Evolutionary conservation across 2,797 vertebrate genomes (phyloP).

Genomic region (Characodon lateralis): DNA sequence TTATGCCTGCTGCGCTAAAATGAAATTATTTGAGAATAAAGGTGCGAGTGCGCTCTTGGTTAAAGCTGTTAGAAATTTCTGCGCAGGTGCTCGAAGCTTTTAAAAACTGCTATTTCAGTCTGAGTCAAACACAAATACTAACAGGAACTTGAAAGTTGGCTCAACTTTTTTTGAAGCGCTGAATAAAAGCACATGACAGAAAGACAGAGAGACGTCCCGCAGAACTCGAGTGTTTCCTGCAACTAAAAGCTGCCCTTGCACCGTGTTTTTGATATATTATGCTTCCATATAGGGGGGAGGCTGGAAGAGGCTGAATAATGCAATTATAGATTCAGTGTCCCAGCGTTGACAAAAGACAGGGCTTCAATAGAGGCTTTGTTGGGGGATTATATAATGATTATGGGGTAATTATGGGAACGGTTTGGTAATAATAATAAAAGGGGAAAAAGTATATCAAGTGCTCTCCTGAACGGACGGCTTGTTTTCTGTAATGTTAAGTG

Average conservation of each 20-base stretch:
- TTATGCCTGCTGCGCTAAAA: slow-evolving; percentile 88
- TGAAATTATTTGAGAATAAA: slow-evolving; percentile 94
- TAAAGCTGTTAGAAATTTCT: slow-evolving; percentile 49
- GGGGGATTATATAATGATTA: slow-evolving; percentile 99
- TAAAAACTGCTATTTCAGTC: slow-evolving; percentile 37
- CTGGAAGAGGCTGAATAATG: slow-evolving; percentile 88
- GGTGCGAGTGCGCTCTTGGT: slow-evolving; percentile 75
- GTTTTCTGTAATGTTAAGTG: slow-evolving; percentile 85
- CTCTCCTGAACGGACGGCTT: slow-evolving; percentile 86
- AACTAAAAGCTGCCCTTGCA: slow-evolving; percentile 79
- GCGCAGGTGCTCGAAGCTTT: slow-evolving; percentile 79
- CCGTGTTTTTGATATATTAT: slow-evolving; percentile 84
- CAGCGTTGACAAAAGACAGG: slow-evolving; percentile 96
- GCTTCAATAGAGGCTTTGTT: slow-evolving; percentile 98
- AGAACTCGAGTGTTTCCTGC: slow-evolving; percentile 64
- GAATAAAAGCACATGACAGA: slow-evolving; percentile 38
- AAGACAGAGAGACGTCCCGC: slow-evolving; percentile 46
- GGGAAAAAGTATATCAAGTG: slow-evolving; percentile 79
- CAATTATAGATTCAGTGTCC: slow-evolving; percentile 97
- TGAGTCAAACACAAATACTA: slow-evolving; percentile 68
- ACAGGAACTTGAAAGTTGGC: slow-evolving; percentile 87
- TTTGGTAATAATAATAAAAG: slow-evolving; percentile 94
- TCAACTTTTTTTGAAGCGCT: slow-evolving; percentile 83
- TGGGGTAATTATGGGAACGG: slow-evolving; percentile 96
- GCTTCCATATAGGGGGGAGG: slow-evolving; percentile 81